Conservation (phyloP, 1,140 invertebrate species). For the Ctenoplectra terminalis region DNA sequence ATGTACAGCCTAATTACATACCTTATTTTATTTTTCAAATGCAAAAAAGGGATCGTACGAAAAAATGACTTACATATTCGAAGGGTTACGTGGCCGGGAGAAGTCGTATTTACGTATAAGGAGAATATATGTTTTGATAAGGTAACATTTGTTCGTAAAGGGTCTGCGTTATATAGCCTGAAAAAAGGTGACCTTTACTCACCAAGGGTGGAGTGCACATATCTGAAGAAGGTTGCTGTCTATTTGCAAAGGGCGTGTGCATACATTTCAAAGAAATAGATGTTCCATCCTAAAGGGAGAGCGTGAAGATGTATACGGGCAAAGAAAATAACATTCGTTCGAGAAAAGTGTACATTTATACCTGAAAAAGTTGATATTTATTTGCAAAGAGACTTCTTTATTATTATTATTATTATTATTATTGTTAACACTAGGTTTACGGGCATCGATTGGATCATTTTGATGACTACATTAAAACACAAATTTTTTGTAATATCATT, state of each 20-base stretch:
- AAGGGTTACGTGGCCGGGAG: not conserved
- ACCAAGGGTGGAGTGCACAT: not conserved
- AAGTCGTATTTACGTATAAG: not conserved
- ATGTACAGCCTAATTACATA: not conserved
- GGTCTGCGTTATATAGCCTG: not conserved
- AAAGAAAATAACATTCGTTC: not conserved
- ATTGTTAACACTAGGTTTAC: no score
- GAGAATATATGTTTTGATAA: not conserved
- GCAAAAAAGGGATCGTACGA: not conserved
- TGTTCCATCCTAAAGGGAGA: not conserved
- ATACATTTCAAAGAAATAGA: not conserved
- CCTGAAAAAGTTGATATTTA: not conserved
- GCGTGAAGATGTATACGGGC: not conserved
- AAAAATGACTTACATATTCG: no score
- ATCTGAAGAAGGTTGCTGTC: not conserved
- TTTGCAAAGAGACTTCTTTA: not conserved
- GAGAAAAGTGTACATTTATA: not conserved
- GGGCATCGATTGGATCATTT: no score
- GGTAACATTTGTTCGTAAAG: not conserved
- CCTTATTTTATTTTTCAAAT: not conserved
- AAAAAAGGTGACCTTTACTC: not conserved
- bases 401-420: no score
- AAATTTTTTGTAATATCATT: no score
- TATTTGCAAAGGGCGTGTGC: conserved; percentile 8
- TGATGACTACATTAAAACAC: no score